Evolutionary conservation across 2,113 vertebrate species (phyloP).

Genomic region (Grammomys surdaster): DNA sequence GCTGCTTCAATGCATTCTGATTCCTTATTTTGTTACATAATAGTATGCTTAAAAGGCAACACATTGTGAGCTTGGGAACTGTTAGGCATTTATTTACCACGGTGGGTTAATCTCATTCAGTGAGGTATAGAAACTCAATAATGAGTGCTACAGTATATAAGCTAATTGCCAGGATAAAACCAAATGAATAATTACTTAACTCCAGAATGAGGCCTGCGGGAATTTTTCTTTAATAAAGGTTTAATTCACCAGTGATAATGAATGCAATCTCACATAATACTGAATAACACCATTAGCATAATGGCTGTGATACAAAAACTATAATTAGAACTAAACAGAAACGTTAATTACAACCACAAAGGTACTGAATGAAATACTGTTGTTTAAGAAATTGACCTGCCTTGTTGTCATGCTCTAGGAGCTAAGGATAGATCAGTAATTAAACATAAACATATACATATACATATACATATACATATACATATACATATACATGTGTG

Average conservation of each 20-base stretch:
- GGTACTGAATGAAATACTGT: slow-evolving; percentile 88
- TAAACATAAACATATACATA: slow-evolving; percentile 58
- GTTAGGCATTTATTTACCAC: slow-evolving; percentile 88
- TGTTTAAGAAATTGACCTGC: slow-evolving; percentile 85
- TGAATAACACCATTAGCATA: slow-evolving; percentile 93
- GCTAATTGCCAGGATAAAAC: slow-evolving; percentile 92
- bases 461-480: slow-evolving; percentile 51
- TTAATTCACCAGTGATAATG: slow-evolving; percentile 94
- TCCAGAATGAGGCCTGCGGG: slow-evolving; percentile 91
- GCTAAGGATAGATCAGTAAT: slow-evolving; percentile 67
- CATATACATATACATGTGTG: background rate
- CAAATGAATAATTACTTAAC: slow-evolving; percentile 94
- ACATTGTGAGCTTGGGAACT: slow-evolving; percentile 82
- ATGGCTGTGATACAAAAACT: slow-evolving; percentile 92
- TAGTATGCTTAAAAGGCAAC: slow-evolving; percentile 83
- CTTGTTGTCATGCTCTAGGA: slow-evolving; percentile 74
- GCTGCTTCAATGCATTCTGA: slow-evolving; percentile 69
- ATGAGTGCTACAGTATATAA: slow-evolving; percentile 90
- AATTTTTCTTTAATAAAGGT: slow-evolving; percentile 94
- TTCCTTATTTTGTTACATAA: slow-evolving; percentile 78
- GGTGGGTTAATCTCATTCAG: slow-evolving; percentile 90
- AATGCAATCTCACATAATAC: slow-evolving; percentile 93
- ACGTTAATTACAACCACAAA: slow-evolving; percentile 90
- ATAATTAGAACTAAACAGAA: slow-evolving; percentile 92
- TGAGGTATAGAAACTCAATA: slow-evolving; percentile 88